Percentiles rank a stretch among this genome's conserved stretches.
Evolutionary conservation across 2,113 vertebrate genomes (phyloP).

Genomic region (Trichechus manatus): DNA sequence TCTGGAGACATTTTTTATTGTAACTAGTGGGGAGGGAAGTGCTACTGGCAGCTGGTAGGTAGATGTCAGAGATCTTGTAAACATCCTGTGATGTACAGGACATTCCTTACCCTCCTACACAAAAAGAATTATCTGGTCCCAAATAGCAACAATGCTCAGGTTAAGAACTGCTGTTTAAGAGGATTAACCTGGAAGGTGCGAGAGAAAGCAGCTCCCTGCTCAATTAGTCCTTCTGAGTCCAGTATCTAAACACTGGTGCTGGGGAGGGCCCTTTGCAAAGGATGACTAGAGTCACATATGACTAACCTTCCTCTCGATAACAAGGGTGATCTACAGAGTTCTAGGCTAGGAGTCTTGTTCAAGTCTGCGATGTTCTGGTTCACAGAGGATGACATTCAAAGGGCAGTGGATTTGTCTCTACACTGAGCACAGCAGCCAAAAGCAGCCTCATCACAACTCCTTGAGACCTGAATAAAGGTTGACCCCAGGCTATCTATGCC

Average conservation of each 20-base stretch:
- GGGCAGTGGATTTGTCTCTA: neutral
- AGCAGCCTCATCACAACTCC: neutral
- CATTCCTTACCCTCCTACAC: neutral
- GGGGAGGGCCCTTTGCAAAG: neutral
- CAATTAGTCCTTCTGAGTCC: neutral
- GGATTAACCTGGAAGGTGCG: neutral
- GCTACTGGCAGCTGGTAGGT: neutral
- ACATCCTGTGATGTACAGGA: neutral
- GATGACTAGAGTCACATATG: neutral
- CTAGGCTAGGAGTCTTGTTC: neutral
- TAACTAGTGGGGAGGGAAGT: neutral
- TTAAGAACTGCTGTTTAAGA: neutral
- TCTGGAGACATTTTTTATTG: conserved; percentile 6
- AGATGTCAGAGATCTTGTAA: neutral
- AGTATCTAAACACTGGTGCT: neutral
- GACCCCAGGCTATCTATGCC: neutral
- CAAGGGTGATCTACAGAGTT: neutral
- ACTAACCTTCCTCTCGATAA: neutral
- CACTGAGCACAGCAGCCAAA: neutral
- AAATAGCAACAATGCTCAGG: neutral
- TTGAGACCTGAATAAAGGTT: neutral
- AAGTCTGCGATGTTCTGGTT: neutral
- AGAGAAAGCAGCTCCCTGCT: conserved; percentile 11
- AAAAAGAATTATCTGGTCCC: neutral
- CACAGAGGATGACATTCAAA: neutral